Conservation (phyloP, 2,113 vertebrate species). For the Fulmarus glacialis region DNA sequence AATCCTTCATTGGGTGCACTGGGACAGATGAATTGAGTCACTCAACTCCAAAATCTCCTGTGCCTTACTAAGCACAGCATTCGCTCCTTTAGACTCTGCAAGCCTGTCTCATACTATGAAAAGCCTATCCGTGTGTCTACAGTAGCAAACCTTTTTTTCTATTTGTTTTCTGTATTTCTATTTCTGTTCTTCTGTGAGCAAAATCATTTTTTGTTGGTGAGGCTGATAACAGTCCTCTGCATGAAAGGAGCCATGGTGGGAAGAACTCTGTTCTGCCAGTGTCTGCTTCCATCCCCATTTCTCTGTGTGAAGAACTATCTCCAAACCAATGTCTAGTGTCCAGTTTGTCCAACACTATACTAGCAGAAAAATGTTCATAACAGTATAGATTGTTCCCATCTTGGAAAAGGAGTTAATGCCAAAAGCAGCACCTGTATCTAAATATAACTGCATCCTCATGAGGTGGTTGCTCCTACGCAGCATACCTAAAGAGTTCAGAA, state of each 20-base stretch:
- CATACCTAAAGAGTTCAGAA: background rate
- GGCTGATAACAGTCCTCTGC: background rate
- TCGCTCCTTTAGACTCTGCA: background rate
- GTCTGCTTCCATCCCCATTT: background rate
- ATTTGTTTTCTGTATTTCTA: background rate
- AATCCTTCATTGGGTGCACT: background rate
- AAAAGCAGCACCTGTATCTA: background rate
- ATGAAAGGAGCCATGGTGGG: background rate
- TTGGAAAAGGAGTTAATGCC: background rate
- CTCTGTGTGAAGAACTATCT: background rate
- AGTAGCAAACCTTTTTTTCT: background rate
- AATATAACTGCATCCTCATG: background rate
- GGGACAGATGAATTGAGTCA: background rate
- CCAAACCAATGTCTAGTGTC: background rate
- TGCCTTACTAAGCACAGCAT: background rate
- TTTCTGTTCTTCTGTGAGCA: background rate
- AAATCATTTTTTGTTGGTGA: background rate
- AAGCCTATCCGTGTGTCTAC: background rate
- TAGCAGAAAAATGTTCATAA: background rate
- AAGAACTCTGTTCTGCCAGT: background rate
- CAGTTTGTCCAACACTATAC: background rate
- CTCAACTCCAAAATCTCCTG: background rate
- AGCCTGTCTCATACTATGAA: background rate
- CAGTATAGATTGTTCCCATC: background rate
- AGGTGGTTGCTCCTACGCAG: slow-evolving; percentile 17